phyloP scores from a whole-genome alignment of 2,113 vertebrate species.

The Phasianus colchicus region DNA sequence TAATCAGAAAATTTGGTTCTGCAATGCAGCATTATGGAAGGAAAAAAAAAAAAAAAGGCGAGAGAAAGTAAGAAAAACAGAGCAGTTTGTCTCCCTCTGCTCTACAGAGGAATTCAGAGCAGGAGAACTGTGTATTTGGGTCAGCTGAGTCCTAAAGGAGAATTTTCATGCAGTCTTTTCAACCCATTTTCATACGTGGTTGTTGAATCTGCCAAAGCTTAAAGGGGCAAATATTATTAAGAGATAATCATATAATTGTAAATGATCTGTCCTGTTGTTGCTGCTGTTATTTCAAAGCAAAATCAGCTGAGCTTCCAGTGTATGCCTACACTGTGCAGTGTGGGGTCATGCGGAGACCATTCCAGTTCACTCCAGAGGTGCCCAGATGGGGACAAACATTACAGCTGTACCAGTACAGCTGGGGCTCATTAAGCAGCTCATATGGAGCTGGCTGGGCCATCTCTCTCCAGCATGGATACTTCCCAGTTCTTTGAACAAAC shows the following conservation, averaged over 20 bases:
- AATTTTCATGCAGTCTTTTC: conserved; percentile 60
- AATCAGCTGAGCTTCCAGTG: neutral
- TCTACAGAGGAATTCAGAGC: conserved; percentile 43
- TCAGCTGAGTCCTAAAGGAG: conserved; percentile 70
- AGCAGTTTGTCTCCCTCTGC: conserved; percentile 40
- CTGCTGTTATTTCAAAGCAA: neutral
- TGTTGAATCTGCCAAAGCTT: conserved; percentile 25
- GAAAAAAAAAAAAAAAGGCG: neutral
- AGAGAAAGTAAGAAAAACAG: neutral
- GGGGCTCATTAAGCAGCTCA: conserved; percentile 35
- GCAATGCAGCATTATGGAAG: conserved; percentile 65
- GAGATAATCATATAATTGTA: neutral
- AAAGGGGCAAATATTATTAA: conserved; percentile 43
- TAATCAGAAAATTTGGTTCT: conserved; percentile 62
- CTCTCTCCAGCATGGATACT: conserved; percentile 23
- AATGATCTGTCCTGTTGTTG: neutral
- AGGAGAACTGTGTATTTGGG: conserved; percentile 71
- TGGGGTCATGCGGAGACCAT: conserved; percentile 7
- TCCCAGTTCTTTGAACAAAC: neutral
- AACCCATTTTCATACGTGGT: conserved; percentile 42
- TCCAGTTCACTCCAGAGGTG: neutral
- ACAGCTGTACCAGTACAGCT: neutral
- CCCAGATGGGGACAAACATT: neutral
- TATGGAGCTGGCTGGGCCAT: neutral
- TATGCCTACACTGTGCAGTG: neutral